Percentiles rank a stretch among this genome's conserved stretches.
These are phyloP conservation scores for Esox niger DNA, from an alignment of 2,113 vertebrate species.

Conservation along the genomic window DNA sequence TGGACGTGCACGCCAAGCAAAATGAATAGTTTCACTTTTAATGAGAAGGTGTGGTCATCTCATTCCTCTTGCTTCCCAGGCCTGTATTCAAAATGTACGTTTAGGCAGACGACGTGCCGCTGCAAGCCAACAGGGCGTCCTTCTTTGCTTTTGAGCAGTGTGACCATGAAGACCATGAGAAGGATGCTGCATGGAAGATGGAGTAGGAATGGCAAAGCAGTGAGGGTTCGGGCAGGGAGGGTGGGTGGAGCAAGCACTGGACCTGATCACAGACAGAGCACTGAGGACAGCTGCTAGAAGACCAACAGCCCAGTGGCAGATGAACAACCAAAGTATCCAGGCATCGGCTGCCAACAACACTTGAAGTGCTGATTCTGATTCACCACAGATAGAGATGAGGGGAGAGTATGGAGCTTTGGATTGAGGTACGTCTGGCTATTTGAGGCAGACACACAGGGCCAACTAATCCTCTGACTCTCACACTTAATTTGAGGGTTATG, in stretches of 20 bases:
- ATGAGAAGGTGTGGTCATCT: constrained; percentile 11
- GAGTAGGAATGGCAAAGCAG: no score
- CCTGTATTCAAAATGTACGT: constrained; percentile 6
- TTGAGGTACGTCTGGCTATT: no score
- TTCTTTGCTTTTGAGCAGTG: constrained; percentile 47
- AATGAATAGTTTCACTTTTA: constrained; percentile 32
- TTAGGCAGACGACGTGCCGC: neutral
- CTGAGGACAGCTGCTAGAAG: constrained; percentile 38
- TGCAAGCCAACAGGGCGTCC: constrained; percentile 5
- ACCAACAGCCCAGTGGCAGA: neutral
- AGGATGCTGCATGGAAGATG: no score
- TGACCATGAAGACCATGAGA: no score
- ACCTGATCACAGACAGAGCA: constrained; percentile 34
- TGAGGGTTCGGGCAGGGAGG: neutral
- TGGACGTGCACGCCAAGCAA: constrained; percentile 11
- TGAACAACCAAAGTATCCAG: constrained; percentile 11
- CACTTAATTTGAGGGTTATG: neutral
- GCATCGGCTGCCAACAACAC: constrained; percentile 4
- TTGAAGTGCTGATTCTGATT: constrained; percentile 19
- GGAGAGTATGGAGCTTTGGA: no score
- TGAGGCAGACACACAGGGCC: no score
- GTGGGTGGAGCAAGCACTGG: constrained; percentile 25
- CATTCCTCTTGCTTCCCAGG: constrained; percentile 31
- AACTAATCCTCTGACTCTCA: constrained; percentile 16
- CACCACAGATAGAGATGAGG: constrained; percentile 23